Evolutionary conservation across 2,888 invertebrate genomes (phyloP).

Genomic region (Xestia rhomboidea): DNA sequence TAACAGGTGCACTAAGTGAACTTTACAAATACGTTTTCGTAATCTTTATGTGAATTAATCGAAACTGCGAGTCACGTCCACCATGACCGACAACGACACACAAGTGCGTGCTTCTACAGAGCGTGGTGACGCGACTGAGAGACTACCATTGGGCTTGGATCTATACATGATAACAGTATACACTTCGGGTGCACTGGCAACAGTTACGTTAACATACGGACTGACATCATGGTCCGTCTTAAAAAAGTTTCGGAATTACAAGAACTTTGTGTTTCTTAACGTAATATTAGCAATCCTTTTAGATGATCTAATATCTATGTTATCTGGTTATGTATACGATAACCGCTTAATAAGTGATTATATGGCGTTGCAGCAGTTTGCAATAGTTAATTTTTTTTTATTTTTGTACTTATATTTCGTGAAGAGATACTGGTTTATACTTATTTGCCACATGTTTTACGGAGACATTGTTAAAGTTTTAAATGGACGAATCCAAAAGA

Average conservation of each 20-base stretch:
- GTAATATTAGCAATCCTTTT: background rate
- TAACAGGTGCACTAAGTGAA: background rate
- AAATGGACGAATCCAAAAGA: background rate
- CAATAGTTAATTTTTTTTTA: background rate
- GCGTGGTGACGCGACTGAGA: background rate
- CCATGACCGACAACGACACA: background rate
- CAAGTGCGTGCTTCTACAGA: background rate
- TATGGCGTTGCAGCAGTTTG: background rate
- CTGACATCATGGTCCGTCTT: background rate
- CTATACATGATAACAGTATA: background rate
- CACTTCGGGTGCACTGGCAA: background rate
- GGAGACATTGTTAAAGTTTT: slow-evolving; percentile 23
- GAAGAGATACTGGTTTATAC: slow-evolving; percentile 2
- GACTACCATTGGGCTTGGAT: background rate
- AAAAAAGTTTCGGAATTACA: background rate
- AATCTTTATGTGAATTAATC: background rate
- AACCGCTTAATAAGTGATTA: background rate
- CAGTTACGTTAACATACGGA: background rate
- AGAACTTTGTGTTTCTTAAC: background rate
- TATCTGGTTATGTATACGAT: background rate
- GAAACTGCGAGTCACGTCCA: background rate
- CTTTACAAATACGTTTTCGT: background rate
- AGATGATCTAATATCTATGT: background rate
- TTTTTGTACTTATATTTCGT: background rate
- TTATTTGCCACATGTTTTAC: slow-evolving; percentile 14